Evolutionary conservation across 2,797 vertebrate species (phyloP).

Genomic region (Steatocranus sp.): DNA sequence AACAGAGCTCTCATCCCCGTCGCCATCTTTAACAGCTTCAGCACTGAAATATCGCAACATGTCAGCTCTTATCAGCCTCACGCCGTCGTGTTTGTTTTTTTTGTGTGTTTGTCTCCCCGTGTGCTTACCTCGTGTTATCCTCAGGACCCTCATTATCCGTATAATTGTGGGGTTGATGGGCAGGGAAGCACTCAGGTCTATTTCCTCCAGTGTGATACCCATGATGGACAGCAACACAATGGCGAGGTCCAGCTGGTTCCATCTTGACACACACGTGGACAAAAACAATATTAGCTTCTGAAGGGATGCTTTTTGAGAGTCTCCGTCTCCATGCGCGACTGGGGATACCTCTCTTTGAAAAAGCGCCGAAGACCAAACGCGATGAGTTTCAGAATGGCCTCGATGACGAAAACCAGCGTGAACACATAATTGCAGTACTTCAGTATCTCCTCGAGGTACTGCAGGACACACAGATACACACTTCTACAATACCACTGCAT

Average conservation of each 20-base stretch:
- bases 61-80: constrained; percentile 21
- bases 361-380: constrained; percentile 92
- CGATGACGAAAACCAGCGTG: constrained; percentile 92
- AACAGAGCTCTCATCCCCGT: constrained; percentile 92
- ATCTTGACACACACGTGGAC: constrained; percentile 69
- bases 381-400: constrained; percentile 87
- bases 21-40: constrained; percentile 97
- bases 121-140: constrained; percentile 86
- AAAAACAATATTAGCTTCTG: background rate
- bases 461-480: constrained; percentile 33
- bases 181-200: constrained; percentile 89
- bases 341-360: constrained; percentile 91
- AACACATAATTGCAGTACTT: constrained; percentile 98
- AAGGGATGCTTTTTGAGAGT: background rate
- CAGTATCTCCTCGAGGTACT: constrained; percentile 92
- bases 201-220: constrained; percentile 94
- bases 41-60: constrained; percentile 70
- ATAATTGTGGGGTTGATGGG: constrained; percentile 98
- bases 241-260: constrained; percentile 95
- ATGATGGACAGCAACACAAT: constrained; percentile 93
- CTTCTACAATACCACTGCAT: constrained; percentile 20
- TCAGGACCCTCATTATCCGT: constrained; percentile 93
- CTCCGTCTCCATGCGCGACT: background rate
- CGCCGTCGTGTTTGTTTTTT: rapidly evolving
- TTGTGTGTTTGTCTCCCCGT: background rate